Evolutionary conservation across 2,888 invertebrate species (phyloP), one percentile per base, ranked within the genome.

Genomic region (Hirtodrosophila alboralis): DNA sequence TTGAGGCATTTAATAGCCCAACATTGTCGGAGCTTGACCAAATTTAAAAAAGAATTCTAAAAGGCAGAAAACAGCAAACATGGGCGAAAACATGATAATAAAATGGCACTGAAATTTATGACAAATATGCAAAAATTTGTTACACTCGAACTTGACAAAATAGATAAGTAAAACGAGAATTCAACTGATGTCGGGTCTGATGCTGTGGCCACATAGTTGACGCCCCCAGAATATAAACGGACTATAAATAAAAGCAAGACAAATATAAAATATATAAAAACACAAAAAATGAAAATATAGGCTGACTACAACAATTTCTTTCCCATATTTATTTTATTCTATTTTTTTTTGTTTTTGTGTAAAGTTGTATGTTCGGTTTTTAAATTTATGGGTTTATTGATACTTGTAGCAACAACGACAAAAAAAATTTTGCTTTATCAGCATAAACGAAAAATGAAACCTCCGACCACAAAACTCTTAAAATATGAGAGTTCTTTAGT

Each of bases 351-450:
- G n/a, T n/a, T 44, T 48, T 13, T 36, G n/a, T 62, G 36, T 27
- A 44, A 56, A 60, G 37, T 40, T 60, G 4, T 41, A 37, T 40
- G 40, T 36, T 58, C 26, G 43, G 44, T 31, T 67, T 62, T 66
- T 26, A 56, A 77, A 77, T 78, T 78, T 78, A 77, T 84, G 84
- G 56, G 84, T 62, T 84, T 80, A 84, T 84, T 84, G 84, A 79
- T 84, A 76, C 73, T 63, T 62, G 34, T 6, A 31, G 34, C 18
- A 48, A 41, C 44, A 33, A n/a, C n/a, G n/a, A n/a, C n/a, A n/a
- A n/a, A n/a, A 23, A 23, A 36, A 49, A 64, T 70, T 64, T 53
- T 54, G 65, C 65, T 53, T 64, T 59, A 64, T 68, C 71, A 71
- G 68, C 68, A 59, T 31, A 26, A 21, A 44, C 21, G 8, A 36